Base-by-base conservation (phyloP, 2,113 vertebrate species). In the Malaclemys terrapin region DNA sequence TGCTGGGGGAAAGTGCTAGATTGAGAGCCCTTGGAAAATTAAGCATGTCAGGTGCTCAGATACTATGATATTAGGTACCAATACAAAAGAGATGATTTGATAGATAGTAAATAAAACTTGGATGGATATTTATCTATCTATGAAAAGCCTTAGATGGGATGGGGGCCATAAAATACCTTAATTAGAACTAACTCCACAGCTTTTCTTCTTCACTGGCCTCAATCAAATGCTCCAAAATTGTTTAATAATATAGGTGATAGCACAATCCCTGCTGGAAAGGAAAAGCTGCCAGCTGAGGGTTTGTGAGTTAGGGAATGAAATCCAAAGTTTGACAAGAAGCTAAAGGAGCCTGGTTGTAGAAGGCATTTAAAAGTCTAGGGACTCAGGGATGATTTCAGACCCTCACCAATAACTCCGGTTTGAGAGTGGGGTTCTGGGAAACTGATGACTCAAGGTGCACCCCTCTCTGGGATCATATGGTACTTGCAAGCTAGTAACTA, bases 181-280 rank as follows among this genome's bases (percentile, higher is more conserved):
- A n/a, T 38, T 72, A 38, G 19, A 72, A 38, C n/a, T 72, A 22
- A 38, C n/a, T 38, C n/a, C n/a, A 22, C n/a, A 72, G 8, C 35
- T 17, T n/a, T 9, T n/a, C 65, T 38, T 72, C n/a, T 78, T 47
- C 42, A 47, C 42, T 29, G 45, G 72, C 13, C 75, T 78, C 42
- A 47, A 8, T 47, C 8, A 78, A 47, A 78, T 45, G 12, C 25
- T 45, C 65, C 11, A 29, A 47, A 45, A 29, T 8, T 25, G 24
- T 78, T 47, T 78, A 78, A 47, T 29, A 45, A 9, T 75, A 78
- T 45, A 25, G 42, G 84, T n/a, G 80, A 86, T 75, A 54, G 56
- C 81, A 76, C 65, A 80, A 88, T 82, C 82, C 85, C 94, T 93
- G 96, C 75, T 95, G 92, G 92, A 96, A 85, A 94, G 85, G 84